Percentiles rank a stretch among this genome's conserved stretches.
phyloP scores from a whole-genome alignment of 1,140 invertebrate genomes.

The Ditylenchus dipsaci region DNA sequence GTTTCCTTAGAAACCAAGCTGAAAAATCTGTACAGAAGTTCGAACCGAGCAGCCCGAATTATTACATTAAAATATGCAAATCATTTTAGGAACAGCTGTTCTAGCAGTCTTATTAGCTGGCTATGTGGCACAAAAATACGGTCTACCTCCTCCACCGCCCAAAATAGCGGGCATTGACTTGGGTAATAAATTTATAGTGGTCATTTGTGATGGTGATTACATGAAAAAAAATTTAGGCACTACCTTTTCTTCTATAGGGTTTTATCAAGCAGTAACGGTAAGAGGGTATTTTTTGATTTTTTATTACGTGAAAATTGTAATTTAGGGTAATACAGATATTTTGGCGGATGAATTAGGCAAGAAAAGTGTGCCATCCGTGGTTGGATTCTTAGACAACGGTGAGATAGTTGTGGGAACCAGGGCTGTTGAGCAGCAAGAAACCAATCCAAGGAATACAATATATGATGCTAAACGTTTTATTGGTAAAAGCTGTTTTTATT shows the following conservation, averaged over 20 bases:
- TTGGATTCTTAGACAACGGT: conserved; percentile 55
- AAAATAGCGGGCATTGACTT: conserved; percentile 62
- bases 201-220: not conserved
- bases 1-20: too few relatives aligned
- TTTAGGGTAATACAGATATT: conserved; percentile 50
- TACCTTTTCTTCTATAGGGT: conserved; percentile 62
- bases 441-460: conserved; percentile 61
- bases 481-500: conserved; percentile 56
- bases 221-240: conserved; percentile 48
- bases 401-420: conserved; percentile 60
- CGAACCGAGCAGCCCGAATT: too few relatives aligned
- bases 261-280: conserved; percentile 61
- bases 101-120: conserved; percentile 31
- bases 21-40: too few relatives aligned
- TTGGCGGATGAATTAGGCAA: conserved; percentile 48
- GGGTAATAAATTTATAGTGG: conserved; percentile 31
- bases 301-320: not conserved
- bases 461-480: conserved; percentile 65
- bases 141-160: conserved; percentile 59
- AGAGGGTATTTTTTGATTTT: not conserved
- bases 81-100: conserved; percentile 23
- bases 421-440: conserved; percentile 61
- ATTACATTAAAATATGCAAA: too few relatives aligned
- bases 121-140: conserved; percentile 31
- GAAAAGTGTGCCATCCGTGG: conserved; percentile 50